phyloP scores from a whole-genome alignment of 2,797 vertebrate species.

The Hoplostethus atlanticus region DNA sequence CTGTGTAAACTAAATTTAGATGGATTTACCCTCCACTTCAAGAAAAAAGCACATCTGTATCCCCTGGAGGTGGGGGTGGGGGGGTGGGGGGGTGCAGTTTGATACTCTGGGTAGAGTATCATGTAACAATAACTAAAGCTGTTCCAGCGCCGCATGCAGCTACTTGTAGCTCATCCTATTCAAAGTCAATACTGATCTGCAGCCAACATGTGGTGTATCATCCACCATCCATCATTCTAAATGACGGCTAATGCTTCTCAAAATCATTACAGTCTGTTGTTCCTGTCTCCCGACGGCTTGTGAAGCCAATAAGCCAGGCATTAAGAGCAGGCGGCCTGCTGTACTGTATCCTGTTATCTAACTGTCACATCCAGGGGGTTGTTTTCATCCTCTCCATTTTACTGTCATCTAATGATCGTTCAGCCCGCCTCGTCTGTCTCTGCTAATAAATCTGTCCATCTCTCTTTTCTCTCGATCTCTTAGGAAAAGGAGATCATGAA shows the following conservation, averaged over 20 bases:
- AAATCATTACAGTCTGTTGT: constrained; percentile 65
- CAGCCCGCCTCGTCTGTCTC: constrained; percentile 27
- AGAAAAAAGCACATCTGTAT: not conserved
- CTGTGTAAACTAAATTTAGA: not conserved
- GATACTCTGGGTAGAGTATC: constrained; percentile 5
- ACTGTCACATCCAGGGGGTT: constrained; percentile 54
- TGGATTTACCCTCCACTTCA: not conserved
- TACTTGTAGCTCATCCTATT: constrained; percentile 15
- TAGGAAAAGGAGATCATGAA: constrained; percentile 99
- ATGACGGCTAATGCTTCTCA: constrained; percentile 55
- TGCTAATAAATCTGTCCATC: constrained; percentile 29
- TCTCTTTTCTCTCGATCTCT: constrained; percentile 70
- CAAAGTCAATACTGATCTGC: constrained; percentile 36
- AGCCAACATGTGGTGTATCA: constrained; percentile 51
- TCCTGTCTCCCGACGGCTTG: constrained; percentile 46
- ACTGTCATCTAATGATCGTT: constrained; percentile 55
- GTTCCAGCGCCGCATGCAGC: constrained; percentile 11
- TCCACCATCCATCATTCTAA: constrained; percentile 63
- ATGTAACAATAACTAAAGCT: constrained; percentile 7
- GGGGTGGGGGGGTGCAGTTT: not conserved
- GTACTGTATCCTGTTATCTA: constrained; percentile 64
- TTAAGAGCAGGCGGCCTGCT: constrained; percentile 54
- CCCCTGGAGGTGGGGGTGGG: not conserved
- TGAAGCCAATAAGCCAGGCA: constrained; percentile 73
- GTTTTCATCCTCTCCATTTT: constrained; percentile 64